Percentiles rank a stretch among this genome's conserved stretches.
These are phyloP conservation scores for Notothenia coriiceps DNA, from an alignment of 2,113 vertebrate species.

Conservation along the genomic window DNA sequence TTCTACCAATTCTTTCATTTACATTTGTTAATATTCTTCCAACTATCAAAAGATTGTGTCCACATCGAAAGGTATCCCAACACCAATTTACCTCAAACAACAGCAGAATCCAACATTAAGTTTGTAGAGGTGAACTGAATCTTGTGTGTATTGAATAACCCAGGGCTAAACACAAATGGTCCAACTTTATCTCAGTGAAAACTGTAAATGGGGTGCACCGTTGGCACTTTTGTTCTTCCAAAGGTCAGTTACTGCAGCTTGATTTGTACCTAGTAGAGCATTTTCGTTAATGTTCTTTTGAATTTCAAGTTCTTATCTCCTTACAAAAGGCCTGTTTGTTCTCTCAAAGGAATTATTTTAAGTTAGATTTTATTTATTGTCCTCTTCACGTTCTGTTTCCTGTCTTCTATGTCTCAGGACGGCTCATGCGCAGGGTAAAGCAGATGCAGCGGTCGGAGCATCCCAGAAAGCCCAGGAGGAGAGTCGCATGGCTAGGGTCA, in stretches of 20 bases:
- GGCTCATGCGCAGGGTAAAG: constrained; percentile 94
- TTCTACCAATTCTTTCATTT: neutral
- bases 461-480: constrained; percentile 97
- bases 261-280: neutral
- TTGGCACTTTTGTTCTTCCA: constrained; percentile 23
- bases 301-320: neutral
- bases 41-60: neutral
- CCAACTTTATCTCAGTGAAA: constrained; percentile 11
- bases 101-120: neutral
- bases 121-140: neutral
- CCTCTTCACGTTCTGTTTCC: neutral
- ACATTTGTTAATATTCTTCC: neutral
- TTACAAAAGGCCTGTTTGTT: neutral
- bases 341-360: constrained; percentile 3
- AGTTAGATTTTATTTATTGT: neutral
- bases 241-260: constrained; percentile 23
- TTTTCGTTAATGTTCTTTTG: neutral
- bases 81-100: too few species aligned
- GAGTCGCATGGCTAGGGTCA: constrained; percentile 94
- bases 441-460: constrained; percentile 89
- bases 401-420: constrained; percentile 85
- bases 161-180: neutral
- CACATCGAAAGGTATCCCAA: too few species aligned
- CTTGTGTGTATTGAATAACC: constrained; percentile 16
- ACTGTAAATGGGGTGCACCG: neutral